phyloP scores from a whole-genome alignment of 2,888 invertebrate genomes.

The Aleiodes alternator region DNA sequence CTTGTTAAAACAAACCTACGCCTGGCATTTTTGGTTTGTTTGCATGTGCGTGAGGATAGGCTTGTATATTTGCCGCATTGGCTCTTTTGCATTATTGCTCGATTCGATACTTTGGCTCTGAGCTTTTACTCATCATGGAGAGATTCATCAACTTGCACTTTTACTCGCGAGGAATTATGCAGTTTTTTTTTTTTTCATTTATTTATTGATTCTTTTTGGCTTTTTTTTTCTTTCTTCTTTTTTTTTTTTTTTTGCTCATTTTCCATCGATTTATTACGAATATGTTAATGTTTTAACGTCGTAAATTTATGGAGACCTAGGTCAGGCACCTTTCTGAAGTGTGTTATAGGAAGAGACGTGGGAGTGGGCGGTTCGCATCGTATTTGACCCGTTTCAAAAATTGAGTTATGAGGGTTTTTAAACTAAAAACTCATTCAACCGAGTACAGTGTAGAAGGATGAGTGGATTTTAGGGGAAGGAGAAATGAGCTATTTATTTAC shows the following conservation, averaged over 20 bases:
- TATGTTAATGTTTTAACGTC: slow-evolving; percentile 13
- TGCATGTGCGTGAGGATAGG: slow-evolving; percentile 13
- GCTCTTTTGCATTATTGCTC: slow-evolving; percentile 19
- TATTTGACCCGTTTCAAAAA: slow-evolving; percentile 12
- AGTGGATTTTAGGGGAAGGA: not conserved
- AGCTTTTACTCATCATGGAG: slow-evolving; percentile 41
- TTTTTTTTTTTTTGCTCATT: slow-evolving; percentile 56
- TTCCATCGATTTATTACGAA: slow-evolving; percentile 34
- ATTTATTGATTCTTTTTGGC: not conserved
- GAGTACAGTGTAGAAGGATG: not conserved
- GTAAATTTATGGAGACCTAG: slow-evolving; percentile 19
- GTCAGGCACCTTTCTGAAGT: slow-evolving; percentile 11
- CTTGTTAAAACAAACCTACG: slow-evolving; percentile 76
- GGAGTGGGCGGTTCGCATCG: slow-evolving; percentile 20
- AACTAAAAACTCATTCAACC: slow-evolving; percentile 32
- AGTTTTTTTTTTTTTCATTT: not conserved
- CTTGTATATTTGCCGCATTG: not conserved
- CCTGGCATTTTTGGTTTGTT: slow-evolving; percentile 50
- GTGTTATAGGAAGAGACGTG: not conserved
- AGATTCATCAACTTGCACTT: slow-evolving; percentile 43
- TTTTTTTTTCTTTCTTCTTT: not conserved
- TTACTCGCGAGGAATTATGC: not conserved
- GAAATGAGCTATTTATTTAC: too few species aligned
- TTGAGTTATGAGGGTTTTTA: slow-evolving; percentile 33
- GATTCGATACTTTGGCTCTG: slow-evolving; percentile 24